Evolutionary conservation across 2,888 invertebrate species (phyloP), one percentile per base, ranked within the genome.

Genomic region (Ormia ochracea): DNA sequence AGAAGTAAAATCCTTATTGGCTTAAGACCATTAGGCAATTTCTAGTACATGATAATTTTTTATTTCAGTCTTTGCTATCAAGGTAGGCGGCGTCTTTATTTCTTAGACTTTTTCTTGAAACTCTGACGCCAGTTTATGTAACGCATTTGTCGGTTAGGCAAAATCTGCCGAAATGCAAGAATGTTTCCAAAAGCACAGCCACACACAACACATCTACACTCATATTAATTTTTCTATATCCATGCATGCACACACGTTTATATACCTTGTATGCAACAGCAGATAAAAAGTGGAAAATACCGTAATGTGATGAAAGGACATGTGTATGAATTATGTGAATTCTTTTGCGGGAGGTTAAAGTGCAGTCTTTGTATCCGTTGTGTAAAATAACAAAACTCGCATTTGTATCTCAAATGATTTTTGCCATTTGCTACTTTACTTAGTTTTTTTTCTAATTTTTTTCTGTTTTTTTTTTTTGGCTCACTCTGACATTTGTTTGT

Each of bases 111-210:
- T 72, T 65, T 73, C 65, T 59, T 66, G 50, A 74, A 73, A 68
- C 63, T 56, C 73, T 73, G 80, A 80, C 80, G 80, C 80, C 80
- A 80, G 72, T 58, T 80, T 80, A 76, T 76, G 41, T 76, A 80
- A 80, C 72, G 56, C 65, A 78, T 72, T 66, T 54, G 61, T 33
- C 56, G 41, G 26, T 12, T 17, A 58, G 9, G n/a, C n/a, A 14
- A 61, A 9, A 66, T 9, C 26, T 26, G 28, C 31, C 59, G 12
- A 23, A 56, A 56, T 56, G 56, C 43, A 68, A n/a, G 19, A 19
- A 12, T 21, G 10, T 17, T 14, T 14, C 2, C 21, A 10, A 41
- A 68, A 50, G 9, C 43, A 38, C 23, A 14, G 5, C n/a, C n/a
- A n/a, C n/a, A n/a, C n/a, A n/a, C n/a, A n/a, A n/a, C n/a, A n/a